Evolutionary conservation across 2,113 vertebrate species (phyloP), one percentile per base, ranked within the genome.

Genomic region (Aptenodytes patagonicus): DNA sequence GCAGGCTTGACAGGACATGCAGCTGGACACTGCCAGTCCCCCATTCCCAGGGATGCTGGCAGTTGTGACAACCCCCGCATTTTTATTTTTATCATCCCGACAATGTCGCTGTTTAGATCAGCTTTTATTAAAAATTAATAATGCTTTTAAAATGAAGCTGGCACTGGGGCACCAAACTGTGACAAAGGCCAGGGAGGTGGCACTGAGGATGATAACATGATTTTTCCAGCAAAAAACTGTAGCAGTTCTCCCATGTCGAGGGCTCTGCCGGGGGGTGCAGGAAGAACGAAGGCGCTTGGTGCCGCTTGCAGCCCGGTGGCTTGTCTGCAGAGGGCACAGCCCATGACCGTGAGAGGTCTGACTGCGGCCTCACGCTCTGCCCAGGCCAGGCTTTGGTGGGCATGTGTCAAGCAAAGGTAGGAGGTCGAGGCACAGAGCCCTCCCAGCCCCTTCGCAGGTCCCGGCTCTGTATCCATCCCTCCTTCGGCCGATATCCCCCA

Each of bases 71-170:
- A 86, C 82, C 51, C 17, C 87, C 42, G 64, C 76, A n/a, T 52
- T 91, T 96, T 83, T 88, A 89, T 95, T 93, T 89, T 95, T 80
- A 66, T 65, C 55, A 70, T 69, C 73, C 42, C 11, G 4, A 61
- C 69, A 68, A 85, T 6, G 28, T 44, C 1, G 2, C 65, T 81
- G 76, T 68, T 86, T 75, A 82, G 88, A 89, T 79, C 47, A 34
- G 92, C 93, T 95, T 94, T 86, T 95, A 94, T 96, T 94, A 96
- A 83, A 95, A 94, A 96, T 90, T 95, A 95, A 92, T 78, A 78
- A 62, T 22, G 68, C 90, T 92, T 94, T 96, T 83, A 90, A 93
- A 89, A 80, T 1, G 2, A 66, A 93, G 82, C 81, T 40, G 58
- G 11, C 49, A 36, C 73, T 10, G 32, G 78, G 90, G 78, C 82